Base-by-base conservation (phyloP, 1,140 invertebrate species). In the Lerema accius region DNA sequence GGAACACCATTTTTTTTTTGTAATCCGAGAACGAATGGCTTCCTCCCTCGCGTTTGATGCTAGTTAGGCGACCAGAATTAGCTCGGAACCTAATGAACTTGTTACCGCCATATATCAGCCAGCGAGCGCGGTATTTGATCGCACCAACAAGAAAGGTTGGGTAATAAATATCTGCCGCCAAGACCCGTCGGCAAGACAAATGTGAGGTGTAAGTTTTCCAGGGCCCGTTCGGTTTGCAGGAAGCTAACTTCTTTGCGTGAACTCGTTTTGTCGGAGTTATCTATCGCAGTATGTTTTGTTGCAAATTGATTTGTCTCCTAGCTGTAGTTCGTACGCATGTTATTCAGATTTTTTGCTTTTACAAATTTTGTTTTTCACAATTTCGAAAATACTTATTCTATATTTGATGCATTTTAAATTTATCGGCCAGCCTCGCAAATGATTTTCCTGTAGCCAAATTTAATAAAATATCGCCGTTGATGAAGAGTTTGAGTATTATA, bases 31-130 rank as follows among this genome's bases (percentile, higher is more conserved):
- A 80, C 49, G 23, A 73, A 78, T 67, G 67, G 65, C 65, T 80
- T 82, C 76, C 78, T 72, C 67, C 63, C 67, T 62, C 60, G 14
- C 37, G 16, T 71, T 73, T 67, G 59, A 69, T 66, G 48, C 51
- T 65, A 32, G 53, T 56, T 53, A 65, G 19, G 62, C 55, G 15
- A 64, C 63, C 60, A 68, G 73, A 84, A 81, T 85, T 81, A 82
- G 72, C 71, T 64, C 13, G 16, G 50, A 35, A 67, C 68, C 76
- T 85, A 87, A 85, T 83, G 73, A 84, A 84, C 71, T 76, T 78
- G 76, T 80, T 63, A 66, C 64, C 26, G 53, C 43, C 60, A 64
- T 80, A 83, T 69, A 77, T 83, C 75, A 82, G 58, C 53, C 15
- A 32, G 32, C 32, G 61, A 50, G 45, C 51, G 58, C 59, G 59